A percentile compares a stretch with the other conserved stretches of the same genome.
Conservation (phyloP, 2,113 vertebrate species). For the Thoracochromis brauschi region DNA sequence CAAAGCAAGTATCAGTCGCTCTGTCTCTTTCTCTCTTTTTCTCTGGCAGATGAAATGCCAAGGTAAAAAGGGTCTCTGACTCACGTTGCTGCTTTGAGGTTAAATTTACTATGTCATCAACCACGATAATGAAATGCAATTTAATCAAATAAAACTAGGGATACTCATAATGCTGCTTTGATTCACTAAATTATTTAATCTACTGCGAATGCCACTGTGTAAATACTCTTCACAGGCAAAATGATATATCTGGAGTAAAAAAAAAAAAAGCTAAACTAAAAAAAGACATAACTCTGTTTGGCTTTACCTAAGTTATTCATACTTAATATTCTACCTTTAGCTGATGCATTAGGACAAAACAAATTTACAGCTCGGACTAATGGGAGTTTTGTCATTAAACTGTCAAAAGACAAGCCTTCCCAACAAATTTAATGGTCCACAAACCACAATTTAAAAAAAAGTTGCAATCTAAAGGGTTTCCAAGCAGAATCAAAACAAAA, state of each 20-base stretch:
- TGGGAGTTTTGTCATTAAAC: neutral
- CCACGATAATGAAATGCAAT: conserved; percentile 56
- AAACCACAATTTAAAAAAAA: neutral
- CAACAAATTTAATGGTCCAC: neutral
- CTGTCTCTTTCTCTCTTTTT: neutral
- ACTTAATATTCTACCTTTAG: neutral
- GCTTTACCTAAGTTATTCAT: neutral
- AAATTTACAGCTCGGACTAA: neutral
- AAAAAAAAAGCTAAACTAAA: neutral
- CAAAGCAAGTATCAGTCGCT: neutral
- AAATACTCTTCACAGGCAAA: neutral
- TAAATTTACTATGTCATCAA: conserved; percentile 45
- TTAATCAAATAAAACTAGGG: conserved; percentile 42
- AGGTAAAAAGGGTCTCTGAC: conserved; percentile 26
- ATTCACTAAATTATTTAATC: conserved; percentile 52
- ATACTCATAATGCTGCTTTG: conserved; percentile 24
- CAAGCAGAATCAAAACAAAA: neutral
- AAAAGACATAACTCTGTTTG: neutral
- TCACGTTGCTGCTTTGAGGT: conserved; percentile 22
- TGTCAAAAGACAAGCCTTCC: neutral
- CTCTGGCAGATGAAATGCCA: conserved; percentile 3
- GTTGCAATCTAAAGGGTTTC: neutral
- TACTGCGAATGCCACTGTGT: neutral
- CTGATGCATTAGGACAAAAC: neutral
- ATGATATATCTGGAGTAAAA: neutral